A percentile compares a stretch with the other conserved stretches of the same genome.
Conservation (phyloP, 2,113 vertebrate species). For the Oryzias javanicus region DNA sequence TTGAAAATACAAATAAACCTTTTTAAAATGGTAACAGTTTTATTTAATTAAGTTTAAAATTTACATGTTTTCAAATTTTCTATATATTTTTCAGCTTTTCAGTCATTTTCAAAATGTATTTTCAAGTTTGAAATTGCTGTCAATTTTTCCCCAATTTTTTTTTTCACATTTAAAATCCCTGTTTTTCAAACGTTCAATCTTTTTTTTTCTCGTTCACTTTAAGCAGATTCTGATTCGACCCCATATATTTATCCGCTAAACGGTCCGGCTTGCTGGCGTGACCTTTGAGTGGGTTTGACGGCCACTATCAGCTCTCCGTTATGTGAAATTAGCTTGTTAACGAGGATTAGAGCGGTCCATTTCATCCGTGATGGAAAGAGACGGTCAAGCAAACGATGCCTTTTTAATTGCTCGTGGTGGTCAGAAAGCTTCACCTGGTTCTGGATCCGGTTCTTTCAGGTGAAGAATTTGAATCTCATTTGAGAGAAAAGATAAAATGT, state of each 20-base stretch:
- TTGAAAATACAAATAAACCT: too few relatives aligned
- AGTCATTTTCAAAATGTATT: too few relatives aligned
- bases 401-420: conserved; percentile 58
- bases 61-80: too few relatives aligned
- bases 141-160: too few relatives aligned
- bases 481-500: not conserved
- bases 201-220: too few relatives aligned
- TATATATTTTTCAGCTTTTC: too few relatives aligned
- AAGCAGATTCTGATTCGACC: too few relatives aligned
- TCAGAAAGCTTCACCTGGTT: conserved; percentile 36
- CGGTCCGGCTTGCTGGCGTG: conserved; percentile 29
- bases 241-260: not conserved
- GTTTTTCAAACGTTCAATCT: too few relatives aligned
- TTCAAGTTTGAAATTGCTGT: too few relatives aligned
- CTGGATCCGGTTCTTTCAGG: conserved; percentile 2
- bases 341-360: conserved; percentile 67
- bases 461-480: conserved; percentile 13
- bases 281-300: conserved; percentile 63
- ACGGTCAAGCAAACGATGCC: conserved; percentile 64
- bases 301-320: conserved; percentile 55
- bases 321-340: conserved; percentile 71
- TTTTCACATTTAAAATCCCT: too few relatives aligned
- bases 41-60: too few relatives aligned
- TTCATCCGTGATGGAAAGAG: conserved; percentile 54
- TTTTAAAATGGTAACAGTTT: too few relatives aligned